Evolutionary conservation across 2,888 invertebrate genomes (phyloP).

Genomic region (Zhengitettix transpicula): DNA sequence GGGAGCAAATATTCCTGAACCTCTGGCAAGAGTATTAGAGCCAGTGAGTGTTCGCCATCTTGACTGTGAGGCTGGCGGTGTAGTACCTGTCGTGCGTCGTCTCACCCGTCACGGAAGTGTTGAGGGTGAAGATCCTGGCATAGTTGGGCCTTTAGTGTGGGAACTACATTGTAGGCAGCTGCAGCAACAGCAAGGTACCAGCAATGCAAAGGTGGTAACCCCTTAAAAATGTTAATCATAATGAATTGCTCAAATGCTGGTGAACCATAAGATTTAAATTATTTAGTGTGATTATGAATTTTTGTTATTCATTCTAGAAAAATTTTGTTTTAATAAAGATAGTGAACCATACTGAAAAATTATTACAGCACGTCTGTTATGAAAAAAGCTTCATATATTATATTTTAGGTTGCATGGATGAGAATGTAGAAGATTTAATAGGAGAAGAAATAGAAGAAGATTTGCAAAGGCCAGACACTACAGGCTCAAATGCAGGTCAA

Average conservation of each 20-base stretch:
- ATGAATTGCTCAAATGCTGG: too few species aligned
- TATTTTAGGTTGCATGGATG: not conserved
- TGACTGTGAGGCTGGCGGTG: constrained; percentile 29
- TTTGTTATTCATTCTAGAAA: too few species aligned
- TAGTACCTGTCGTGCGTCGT: not conserved
- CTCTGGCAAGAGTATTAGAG: constrained; percentile 59
- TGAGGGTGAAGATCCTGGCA: constrained; percentile 56
- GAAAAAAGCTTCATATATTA: too few species aligned
- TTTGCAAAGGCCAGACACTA: not conserved
- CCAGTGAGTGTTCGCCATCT: constrained; percentile 59
- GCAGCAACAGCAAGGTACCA: not conserved
- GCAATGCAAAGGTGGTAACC: too few species aligned
- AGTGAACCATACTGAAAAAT: too few species aligned
- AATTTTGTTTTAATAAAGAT: too few species aligned
- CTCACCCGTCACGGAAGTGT: constrained; percentile 49
- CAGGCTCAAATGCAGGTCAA: constrained; percentile 29
- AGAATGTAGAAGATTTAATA: not conserved
- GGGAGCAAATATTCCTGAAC: constrained; percentile 52
- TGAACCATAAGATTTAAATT: too few species aligned
- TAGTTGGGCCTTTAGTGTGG: constrained; percentile 72
- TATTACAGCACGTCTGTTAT: too few species aligned
- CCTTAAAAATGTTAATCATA: too few species aligned
- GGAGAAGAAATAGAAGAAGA: not conserved
- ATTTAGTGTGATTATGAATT: too few species aligned
- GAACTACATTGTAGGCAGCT: constrained; percentile 54